A percentile compares a stretch with the other conserved stretches of the same genome.
phyloP scores from a whole-genome alignment of 1,140 invertebrate genomes.

The Conopomorpha cramerella region DNA sequence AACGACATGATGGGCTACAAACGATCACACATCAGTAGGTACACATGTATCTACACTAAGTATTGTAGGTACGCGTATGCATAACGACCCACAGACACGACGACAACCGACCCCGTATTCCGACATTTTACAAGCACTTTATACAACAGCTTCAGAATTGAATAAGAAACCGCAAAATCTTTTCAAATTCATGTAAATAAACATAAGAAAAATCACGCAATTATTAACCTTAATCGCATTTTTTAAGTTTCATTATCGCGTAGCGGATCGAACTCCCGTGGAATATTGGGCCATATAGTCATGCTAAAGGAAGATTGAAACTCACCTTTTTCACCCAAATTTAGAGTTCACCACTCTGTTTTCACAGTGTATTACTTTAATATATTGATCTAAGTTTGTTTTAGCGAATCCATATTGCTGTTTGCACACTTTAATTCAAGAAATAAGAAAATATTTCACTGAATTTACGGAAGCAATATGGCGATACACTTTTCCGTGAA shows the following conservation, averaged over 20 bases:
- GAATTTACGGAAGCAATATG: conserved; percentile 60
- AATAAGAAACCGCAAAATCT: conserved; percentile 58
- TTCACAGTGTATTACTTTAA: no score
- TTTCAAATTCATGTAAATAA: conserved; percentile 62
- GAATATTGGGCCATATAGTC: conserved; percentile 64
- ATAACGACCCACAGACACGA: conserved; percentile 36
- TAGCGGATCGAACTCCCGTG: conserved; percentile 60
- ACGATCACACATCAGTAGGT: conserved; percentile 49
- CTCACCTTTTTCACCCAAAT: conserved; percentile 54
- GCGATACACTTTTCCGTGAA: conserved; percentile 57
- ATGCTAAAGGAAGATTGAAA: conserved; percentile 55
- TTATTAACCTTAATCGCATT: conserved; percentile 63
- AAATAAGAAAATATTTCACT: conserved; percentile 52
- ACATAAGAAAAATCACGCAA: conserved; percentile 62
- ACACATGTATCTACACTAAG: conserved; percentile 55
- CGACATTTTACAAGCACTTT: conserved; percentile 26
- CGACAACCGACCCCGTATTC: conserved; percentile 34
- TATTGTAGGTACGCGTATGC: conserved; percentile 55
- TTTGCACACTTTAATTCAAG: no score
- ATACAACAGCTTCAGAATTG: conserved; percentile 25
- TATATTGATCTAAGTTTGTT: no score
- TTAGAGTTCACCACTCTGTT: no score
- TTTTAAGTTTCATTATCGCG: conserved; percentile 64
- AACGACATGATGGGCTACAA: conserved; percentile 45
- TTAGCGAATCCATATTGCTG: no score